phyloP scores from a whole-genome alignment of 2,113 vertebrate species.

The Aix galericulata region DNA sequence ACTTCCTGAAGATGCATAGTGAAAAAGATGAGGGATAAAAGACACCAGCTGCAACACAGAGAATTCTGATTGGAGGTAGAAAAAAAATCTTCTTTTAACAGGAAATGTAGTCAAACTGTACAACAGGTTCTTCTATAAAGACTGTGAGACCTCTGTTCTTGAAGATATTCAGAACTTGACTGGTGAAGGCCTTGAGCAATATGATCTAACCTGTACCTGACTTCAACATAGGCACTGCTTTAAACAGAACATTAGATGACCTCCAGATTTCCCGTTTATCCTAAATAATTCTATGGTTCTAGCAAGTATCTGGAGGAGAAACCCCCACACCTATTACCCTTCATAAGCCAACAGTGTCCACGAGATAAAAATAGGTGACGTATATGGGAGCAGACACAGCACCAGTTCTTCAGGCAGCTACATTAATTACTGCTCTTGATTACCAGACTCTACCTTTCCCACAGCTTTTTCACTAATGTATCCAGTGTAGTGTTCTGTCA shows the following conservation, averaged over 20 bases:
- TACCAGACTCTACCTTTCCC: background rate
- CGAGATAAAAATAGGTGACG: background rate
- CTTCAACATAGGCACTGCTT: background rate
- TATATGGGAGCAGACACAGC: accelerated
- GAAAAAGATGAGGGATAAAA: background rate
- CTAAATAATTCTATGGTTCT: background rate
- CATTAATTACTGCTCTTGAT: background rate
- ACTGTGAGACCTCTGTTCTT: background rate
- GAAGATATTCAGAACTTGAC: background rate
- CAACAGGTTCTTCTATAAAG: background rate
- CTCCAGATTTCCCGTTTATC: background rate
- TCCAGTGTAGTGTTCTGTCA: background rate
- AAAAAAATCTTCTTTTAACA: background rate
- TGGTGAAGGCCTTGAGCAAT: background rate
- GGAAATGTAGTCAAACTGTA: background rate
- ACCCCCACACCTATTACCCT: background rate
- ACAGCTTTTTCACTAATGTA: background rate
- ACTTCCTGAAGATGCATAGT: background rate
- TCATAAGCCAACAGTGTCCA: background rate
- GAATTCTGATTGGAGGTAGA: background rate
- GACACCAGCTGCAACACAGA: accelerated
- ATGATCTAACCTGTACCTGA: background rate
- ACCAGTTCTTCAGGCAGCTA: background rate
- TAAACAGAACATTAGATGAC: background rate
- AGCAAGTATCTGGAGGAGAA: background rate